These are phyloP conservation scores for Leucopsar rothschildi DNA, from an alignment of 2,113 vertebrate species.

Conservation along the genomic window DNA sequence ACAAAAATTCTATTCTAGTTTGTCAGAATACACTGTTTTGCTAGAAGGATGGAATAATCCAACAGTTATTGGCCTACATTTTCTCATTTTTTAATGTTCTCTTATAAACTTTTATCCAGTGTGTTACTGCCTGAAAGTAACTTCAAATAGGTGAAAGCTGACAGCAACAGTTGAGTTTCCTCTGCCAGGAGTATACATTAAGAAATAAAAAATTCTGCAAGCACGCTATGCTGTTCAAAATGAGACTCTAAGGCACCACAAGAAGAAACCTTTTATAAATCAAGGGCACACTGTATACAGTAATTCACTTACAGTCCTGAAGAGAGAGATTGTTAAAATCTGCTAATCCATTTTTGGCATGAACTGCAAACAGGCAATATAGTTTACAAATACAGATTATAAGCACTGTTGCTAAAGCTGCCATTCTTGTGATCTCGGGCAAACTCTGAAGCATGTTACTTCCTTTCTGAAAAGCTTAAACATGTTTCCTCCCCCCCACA, in stretches of 20 bases:
- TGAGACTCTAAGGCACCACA: conserved; percentile 21
- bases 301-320: not conserved
- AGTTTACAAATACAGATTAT: conserved; percentile 10
- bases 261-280: conserved; percentile 18
- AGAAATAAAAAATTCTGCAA: not conserved
- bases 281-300: not conserved
- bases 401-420: not conserved
- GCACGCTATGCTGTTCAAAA: not conserved
- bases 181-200: not conserved
- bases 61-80: not conserved
- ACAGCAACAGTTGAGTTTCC: not conserved
- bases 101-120: not conserved
- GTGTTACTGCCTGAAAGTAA: not conserved
- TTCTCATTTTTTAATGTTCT: not conserved
- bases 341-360: conserved; percentile 5
- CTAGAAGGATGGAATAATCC: not conserved
- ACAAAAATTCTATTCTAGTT: not conserved
- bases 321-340: conserved; percentile 35
- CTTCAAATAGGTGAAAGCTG: not conserved
- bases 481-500: not conserved
- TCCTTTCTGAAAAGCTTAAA: conserved; percentile 38
- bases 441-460: not conserved
- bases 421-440: conserved; percentile 4
- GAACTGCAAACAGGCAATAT: not conserved
- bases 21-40: not conserved